Evolutionary conservation across 2,888 invertebrate genomes (phyloP), one percentile per base, ranked within the genome.

Genomic region (Patella ulyssiponensis): DNA sequence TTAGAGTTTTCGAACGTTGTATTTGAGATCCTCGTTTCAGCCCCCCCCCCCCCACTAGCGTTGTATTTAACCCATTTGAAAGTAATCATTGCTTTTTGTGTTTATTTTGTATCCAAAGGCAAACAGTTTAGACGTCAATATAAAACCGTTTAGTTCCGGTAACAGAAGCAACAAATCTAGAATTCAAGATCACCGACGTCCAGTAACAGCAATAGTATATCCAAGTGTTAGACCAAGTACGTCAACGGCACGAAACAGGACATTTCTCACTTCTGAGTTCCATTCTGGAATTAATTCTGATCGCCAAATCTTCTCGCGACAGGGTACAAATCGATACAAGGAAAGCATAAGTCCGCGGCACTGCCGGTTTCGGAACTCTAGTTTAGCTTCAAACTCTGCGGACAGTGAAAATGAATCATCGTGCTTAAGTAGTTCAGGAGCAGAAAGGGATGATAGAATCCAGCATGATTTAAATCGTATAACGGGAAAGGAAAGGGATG

Each of bases 401-500:
- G 9, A 64, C 64, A 64, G 20, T 64, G 64, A 64, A 7, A 23
- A 23, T 64, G 64, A 64, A 23, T 64, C 20, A 20, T 64, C 23
- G 23, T 64, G 20, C 64, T 23, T 23, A 11, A 23, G 23, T 64
- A 12, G n/a, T 9, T 64, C 14, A 11, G 11, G 11, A 20, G 11
- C 64, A 64, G 12, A 64, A 3, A 4, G 23, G 23, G 20, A 5
- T 23, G 20, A 64, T 23, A 23, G 20, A 64, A 23, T 23, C 12
- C 20, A 64, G 5, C 20, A 23, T 23, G 23, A 23, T 12, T 64
- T 64, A 2, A 23, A 64, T 64, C 80, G 81, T 54, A 73, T 87
- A 58, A 78, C 84, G n/a, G 82, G 82, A 0, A 80, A 80, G n/a
- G 84, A 88, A 74, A 85, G 84, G 73, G 88, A 89, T 74, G 76